Conservation (phyloP, 2,888 invertebrate species). For the Hyles lineata region DNA sequence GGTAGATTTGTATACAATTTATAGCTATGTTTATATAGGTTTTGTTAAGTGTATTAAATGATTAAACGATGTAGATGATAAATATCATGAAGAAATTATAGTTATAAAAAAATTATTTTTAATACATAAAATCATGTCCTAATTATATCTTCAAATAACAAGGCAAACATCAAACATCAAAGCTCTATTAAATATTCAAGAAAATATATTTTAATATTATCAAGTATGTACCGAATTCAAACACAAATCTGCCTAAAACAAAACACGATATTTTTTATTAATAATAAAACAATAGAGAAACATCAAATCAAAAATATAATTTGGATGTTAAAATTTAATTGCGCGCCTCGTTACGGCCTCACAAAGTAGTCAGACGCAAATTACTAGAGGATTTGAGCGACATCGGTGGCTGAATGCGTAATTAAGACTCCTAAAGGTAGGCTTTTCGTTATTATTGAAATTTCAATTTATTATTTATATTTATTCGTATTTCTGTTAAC, state of each 20-base stretch:
- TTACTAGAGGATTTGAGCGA: conserved; percentile 61
- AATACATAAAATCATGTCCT: too few relatives aligned
- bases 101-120: too few relatives aligned
- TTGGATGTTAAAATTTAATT: conserved; percentile 64
- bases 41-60: too few relatives aligned
- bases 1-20: neutral
- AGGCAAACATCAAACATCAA: too few relatives aligned
- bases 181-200: neutral
- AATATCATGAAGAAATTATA: too few relatives aligned
- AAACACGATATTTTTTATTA: neutral
- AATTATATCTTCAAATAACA: too few relatives aligned
- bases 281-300: neutral
- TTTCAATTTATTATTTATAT: conserved; percentile 49
- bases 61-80: too few relatives aligned
- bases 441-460: conserved; percentile 55
- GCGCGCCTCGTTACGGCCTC: conserved; percentile 57
- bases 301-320: conserved; percentile 43
- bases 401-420: conserved; percentile 63
- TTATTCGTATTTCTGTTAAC: conserved; percentile 29
- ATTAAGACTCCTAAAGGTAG: conserved; percentile 52
- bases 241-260: neutral
- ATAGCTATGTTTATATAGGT: too few relatives aligned
- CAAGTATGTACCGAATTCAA: neutral
- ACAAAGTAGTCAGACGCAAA: conserved; percentile 66
- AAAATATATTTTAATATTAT: neutral